Evolutionary conservation across 1,140 invertebrate genomes (phyloP).

Genomic region (Hylyphantes graminicola): DNA sequence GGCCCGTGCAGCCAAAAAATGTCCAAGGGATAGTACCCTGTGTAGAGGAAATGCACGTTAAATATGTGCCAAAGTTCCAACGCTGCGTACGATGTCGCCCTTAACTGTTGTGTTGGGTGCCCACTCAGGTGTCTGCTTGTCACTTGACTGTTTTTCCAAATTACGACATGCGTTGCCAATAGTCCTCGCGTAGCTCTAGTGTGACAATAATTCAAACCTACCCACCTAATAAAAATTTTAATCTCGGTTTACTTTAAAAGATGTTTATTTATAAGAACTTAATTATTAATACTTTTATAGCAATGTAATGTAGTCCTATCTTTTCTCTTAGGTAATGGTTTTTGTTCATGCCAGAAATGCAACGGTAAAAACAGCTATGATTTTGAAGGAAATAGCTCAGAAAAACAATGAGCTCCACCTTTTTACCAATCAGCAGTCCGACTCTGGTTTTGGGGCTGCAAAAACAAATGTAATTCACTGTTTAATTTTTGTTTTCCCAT

Average conservation of each 20-base stretch:
- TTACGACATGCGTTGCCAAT: too few relatives aligned
- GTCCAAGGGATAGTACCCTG: too few relatives aligned
- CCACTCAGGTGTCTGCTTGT: too few relatives aligned
- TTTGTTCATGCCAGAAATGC: constrained; percentile 99
- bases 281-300: not conserved
- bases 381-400: constrained; percentile 79
- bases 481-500: not conserved
- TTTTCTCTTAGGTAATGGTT: constrained; percentile 85
- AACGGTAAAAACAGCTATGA: constrained; percentile 87
- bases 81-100: too few relatives aligned
- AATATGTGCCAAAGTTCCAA: too few relatives aligned
- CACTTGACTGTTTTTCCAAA: too few relatives aligned
- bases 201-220: too few relatives aligned
- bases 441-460: constrained; percentile 16
- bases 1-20: too few relatives aligned
- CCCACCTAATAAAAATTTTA: not conserved
- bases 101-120: too few relatives aligned
- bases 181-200: too few relatives aligned
- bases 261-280: not conserved
- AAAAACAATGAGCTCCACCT: constrained; percentile 77
- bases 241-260: not conserved
- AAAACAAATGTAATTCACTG: constrained; percentile 25
- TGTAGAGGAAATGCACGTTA: too few relatives aligned
- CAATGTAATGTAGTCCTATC: constrained; percentile 29
- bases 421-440: constrained; percentile 66